Conservation (phyloP, 2,113 vertebrate genomes). For the Patagioenas fasciata region DNA sequence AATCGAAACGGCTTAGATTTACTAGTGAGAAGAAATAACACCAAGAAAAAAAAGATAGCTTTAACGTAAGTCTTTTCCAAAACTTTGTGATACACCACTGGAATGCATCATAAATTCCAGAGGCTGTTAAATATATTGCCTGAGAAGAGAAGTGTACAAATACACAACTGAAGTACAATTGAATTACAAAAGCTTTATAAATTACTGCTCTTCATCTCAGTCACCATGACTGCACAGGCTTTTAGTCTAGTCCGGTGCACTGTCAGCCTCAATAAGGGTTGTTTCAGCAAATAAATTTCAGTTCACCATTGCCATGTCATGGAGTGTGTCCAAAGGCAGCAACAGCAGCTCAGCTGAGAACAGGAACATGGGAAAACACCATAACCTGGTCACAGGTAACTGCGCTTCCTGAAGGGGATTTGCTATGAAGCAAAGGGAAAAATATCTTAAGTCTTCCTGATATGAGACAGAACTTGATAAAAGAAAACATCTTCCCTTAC, state of each 20-base stretch:
- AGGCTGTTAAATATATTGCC: not conserved
- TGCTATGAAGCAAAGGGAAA: not conserved
- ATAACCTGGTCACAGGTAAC: not conserved
- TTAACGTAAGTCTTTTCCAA: not conserved
- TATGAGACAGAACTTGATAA: not conserved
- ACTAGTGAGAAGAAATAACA: not conserved
- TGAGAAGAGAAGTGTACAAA: not conserved
- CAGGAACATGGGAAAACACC: not conserved
- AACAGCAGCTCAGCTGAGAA: not conserved
- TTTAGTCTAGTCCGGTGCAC: not conserved
- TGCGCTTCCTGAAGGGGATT: not conserved
- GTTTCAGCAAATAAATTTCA: not conserved
- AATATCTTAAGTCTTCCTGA: not conserved
- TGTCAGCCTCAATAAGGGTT: not conserved
- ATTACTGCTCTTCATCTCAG: not conserved
- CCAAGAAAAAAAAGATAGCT: not conserved
- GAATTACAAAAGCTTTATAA: not conserved
- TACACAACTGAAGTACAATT: not conserved
- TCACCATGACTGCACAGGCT: not conserved
- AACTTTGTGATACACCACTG: not conserved
- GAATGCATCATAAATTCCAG: not conserved
- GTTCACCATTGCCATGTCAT: not conserved
- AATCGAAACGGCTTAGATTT: not conserved
- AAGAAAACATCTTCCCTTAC: not conserved
- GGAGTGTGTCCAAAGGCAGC: not conserved